A percentile compares a stretch with the other conserved stretches of the same genome.
phyloP scores from a whole-genome alignment of 2,113 vertebrate species.

The Atrichornis clamosus region DNA sequence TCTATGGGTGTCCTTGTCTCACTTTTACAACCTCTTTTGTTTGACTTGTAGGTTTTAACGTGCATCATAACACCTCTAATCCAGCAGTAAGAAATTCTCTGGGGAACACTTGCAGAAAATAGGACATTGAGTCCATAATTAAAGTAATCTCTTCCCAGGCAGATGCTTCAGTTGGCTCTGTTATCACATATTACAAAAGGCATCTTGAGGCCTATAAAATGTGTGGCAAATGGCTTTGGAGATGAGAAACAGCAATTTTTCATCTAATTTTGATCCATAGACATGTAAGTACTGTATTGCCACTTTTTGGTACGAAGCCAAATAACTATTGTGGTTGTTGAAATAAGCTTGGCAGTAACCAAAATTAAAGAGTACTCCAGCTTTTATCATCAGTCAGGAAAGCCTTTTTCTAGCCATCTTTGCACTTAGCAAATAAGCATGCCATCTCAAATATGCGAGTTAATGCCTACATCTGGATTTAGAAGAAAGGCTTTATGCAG shows the following conservation, averaged over 20 bases:
- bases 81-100: constrained; percentile 70
- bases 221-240: constrained; percentile 78
- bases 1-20: constrained; percentile 60
- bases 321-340: constrained; percentile 72
- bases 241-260: constrained; percentile 80
- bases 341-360: constrained; percentile 74
- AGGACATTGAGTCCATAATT: constrained; percentile 84
- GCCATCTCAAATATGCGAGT: constrained; percentile 61
- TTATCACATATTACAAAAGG: constrained; percentile 83
- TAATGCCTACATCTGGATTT: constrained; percentile 75
- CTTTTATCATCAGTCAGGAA: constrained; percentile 75
- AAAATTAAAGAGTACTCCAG: constrained; percentile 78
- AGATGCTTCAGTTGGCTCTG: constrained; percentile 82
- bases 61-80: constrained; percentile 72
- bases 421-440: constrained; percentile 76
- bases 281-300: constrained; percentile 75
- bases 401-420: constrained; percentile 73
- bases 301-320: constrained; percentile 72
- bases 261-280: constrained; percentile 82
- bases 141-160: constrained; percentile 84
- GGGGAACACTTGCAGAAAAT: constrained; percentile 80
- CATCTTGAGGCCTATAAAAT: constrained; percentile 83
- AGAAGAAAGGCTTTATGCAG: constrained; percentile 69
- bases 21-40: constrained; percentile 58
- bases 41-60: constrained; percentile 67